Conservation (phyloP, 2,113 vertebrate genomes). For the Opisthocomus hoazin region DNA sequence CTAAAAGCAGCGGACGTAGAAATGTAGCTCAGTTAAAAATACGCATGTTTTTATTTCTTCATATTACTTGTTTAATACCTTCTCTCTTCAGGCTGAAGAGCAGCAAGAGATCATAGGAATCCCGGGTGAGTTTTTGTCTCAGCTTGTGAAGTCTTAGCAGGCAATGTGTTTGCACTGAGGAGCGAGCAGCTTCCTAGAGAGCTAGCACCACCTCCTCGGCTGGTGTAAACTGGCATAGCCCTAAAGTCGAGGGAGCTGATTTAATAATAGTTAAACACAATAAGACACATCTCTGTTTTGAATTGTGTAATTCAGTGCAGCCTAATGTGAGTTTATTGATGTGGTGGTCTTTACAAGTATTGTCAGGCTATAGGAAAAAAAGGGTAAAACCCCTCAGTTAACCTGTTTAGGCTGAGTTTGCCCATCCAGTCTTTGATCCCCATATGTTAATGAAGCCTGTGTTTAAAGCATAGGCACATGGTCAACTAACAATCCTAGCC, state of each 20-base stretch:
- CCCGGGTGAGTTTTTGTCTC: neutral
- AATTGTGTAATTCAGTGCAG: neutral
- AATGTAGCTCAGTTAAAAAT: slow-evolving; percentile 3
- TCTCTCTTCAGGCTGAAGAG: neutral
- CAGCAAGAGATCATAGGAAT: neutral
- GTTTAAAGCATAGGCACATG: neutral
- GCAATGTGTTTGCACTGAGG: slow-evolving; percentile 34
- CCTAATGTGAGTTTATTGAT: neutral
- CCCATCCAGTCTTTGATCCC: neutral
- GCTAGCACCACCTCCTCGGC: neutral
- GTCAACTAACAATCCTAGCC: neutral
- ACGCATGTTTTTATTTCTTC: neutral
- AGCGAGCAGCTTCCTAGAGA: neutral
- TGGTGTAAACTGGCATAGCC: neutral
- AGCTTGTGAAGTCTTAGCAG: neutral
- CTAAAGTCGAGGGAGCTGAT: neutral
- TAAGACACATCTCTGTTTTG: neutral
- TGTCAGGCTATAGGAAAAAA: neutral
- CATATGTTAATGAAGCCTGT: neutral
- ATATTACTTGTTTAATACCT: neutral
- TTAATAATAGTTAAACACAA: neutral
- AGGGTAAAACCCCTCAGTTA: neutral
- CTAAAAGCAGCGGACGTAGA: neutral
- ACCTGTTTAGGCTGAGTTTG: neutral
- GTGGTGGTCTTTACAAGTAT: neutral